Percentiles rank a stretch among this genome's conserved stretches.
Evolutionary conservation across 2,113 vertebrate species (phyloP).

Genomic region (Istiophorus platypterus): DNA sequence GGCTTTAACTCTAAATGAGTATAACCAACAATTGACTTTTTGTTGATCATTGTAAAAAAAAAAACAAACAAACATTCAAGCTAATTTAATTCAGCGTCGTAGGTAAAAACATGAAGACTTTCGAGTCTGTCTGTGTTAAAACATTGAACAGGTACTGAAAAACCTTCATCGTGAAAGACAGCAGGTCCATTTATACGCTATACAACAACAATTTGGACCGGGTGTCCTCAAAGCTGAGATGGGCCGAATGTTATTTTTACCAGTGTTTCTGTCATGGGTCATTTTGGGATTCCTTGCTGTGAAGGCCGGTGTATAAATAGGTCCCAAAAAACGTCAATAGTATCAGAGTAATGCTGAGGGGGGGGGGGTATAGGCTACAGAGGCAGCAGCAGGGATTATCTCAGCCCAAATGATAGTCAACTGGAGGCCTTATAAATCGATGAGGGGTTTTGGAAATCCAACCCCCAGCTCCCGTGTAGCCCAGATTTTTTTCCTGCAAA

Average conservation of each 20-base stretch:
- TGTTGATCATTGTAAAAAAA: background rate
- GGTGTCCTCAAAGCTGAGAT: slow-evolving; percentile 11
- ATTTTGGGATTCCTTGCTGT: slow-evolving; percentile 41
- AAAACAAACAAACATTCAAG: background rate
- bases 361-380: slow-evolving; percentile 16
- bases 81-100: background rate
- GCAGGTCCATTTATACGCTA: background rate
- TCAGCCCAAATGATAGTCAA: slow-evolving; percentile 57
- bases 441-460: slow-evolving; percentile 39
- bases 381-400: slow-evolving; percentile 64
- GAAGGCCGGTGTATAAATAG: slow-evolving; percentile 59
- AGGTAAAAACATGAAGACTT: background rate
- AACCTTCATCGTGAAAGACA: background rate
- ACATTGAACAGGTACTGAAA: background rate
- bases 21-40: background rate
- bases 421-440: slow-evolving; percentile 47
- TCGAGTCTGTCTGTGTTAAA: background rate
- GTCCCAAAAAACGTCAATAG: slow-evolving; percentile 41
- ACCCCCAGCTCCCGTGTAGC: background rate
- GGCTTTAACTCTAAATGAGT: background rate
- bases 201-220: background rate
- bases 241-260: slow-evolving; percentile 1
- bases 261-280: slow-evolving; percentile 21
- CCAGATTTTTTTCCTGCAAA: background rate
- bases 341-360: slow-evolving; percentile 11